Base-by-base conservation (phyloP, 2,888 invertebrate species). In the Ferdinandea cuprea region DNA sequence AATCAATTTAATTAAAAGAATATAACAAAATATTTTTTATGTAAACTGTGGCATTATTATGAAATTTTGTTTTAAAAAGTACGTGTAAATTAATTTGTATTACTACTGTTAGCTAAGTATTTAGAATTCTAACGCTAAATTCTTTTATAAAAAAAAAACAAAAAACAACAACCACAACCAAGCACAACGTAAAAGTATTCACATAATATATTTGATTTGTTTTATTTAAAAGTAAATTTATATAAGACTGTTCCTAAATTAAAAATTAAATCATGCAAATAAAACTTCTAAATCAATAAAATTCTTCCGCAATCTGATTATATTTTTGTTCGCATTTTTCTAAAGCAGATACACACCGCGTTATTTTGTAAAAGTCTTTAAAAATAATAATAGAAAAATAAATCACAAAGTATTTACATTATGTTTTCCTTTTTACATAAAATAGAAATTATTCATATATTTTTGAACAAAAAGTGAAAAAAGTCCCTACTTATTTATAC, bases 11-110 rank as follows among this genome's bases (percentile, higher is more conserved):
- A 40, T 72, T 72, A 19, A 54, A 54, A 54, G 15, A 44, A 17
- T 72, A 40, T 59, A 78, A 35, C 17, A 37, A 59, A 61, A 40
- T 28, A 30, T 72, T 77, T 77, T 77, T 21, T 71, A 72, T 63
- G 72, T 71, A 78, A 72, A 72, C 78, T 76, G 72, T 83, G 83
- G 83, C 83, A 83, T 83, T 83, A 81, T 81, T 76, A 78, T 78
- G 56, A 78, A 78, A 61, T 83, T 81, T 19, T 66, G 65, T 83
- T 72, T 48, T 15, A 37, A 56, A 78, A 69, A 66, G 9, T n/a
- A n/a, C n/a, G n/a, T 81, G 71, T 77, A 78, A 46, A 73, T 73
- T 68, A 68, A 76, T 78, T 72, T 78, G 72, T 80, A 78, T 79
- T 79, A 85, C 63, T 80, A 84, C 54, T 68, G 59, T 77, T 73